Base-by-base conservation (phyloP, 2,888 invertebrate species). In the Hyposoter didymator region DNA sequence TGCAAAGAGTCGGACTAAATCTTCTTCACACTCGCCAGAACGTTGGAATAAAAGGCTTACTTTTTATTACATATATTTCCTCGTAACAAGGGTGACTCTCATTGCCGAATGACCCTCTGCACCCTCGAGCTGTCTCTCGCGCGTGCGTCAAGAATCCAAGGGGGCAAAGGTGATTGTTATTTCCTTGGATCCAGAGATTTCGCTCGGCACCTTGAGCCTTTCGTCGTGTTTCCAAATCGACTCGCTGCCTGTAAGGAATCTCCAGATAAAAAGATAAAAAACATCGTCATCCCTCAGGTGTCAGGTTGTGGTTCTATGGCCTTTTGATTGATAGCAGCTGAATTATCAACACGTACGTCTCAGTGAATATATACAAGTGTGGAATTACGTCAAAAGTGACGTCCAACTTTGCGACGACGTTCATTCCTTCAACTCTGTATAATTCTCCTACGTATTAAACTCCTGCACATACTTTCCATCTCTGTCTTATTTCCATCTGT, bases 401-500 rank as follows among this genome's bases (percentile, higher is more conserved):
- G 22, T 64, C 14, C 74, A 62, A 62, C 45, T 59, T 43, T 59
- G 28, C 28, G 43, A 74, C 73, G 59, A 59, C 43, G 28, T 19
- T 74, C 59, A 59, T 45, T 75, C 64, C 62, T 35, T 52, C 19
- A 19, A 47, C 28, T 45, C 47, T 47, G 17, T 64, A 74, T 74
- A 55, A 73, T 39, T 62, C 45, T 19, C n/a, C 28, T 52, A n/a
- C 12, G 47, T 43, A 75, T 64, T 32, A 75, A 47, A 6, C 47
- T 64, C 64, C 12, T 35, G 74, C 32, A 64, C 74, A 64, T 8
- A 62, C 32, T 28, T 12, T 45, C 59, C 45, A 12, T 64, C 32
- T 12, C 19, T 32, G 32, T 64, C 32, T 91, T 91, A 32, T 69
- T 17, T 67, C 52, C 66, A 22, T 39, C 66, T 19, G 39, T 22